Percentiles rank a stretch among this genome's conserved stretches.
Conservation (phyloP, 2,888 invertebrate genomes). For the Dryococelus australis region DNA sequence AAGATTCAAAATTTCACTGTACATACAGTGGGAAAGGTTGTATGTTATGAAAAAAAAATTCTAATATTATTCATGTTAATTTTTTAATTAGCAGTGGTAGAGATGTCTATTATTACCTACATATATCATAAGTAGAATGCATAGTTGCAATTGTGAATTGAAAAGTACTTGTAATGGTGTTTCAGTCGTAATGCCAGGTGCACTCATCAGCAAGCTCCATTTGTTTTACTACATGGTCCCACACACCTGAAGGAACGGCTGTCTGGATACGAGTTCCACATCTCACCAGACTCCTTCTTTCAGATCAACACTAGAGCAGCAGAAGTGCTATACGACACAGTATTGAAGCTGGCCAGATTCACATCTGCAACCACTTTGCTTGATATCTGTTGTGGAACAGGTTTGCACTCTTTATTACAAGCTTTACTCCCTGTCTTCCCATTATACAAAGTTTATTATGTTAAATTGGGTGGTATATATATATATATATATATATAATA, state of each 20-base stretch:
- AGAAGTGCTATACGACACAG: conserved; percentile 60
- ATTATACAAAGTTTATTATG: too few relatives aligned
- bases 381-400: conserved; percentile 72
- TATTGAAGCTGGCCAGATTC: conserved; percentile 57
- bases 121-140: too few relatives aligned
- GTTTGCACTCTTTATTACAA: conserved; percentile 53
- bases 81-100: too few relatives aligned
- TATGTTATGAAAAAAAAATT: too few relatives aligned
- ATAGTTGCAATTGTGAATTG: too few relatives aligned
- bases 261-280: conserved; percentile 56
- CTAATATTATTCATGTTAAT: too few relatives aligned
- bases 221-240: conserved; percentile 56
- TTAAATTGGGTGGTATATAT: too few relatives aligned
- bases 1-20: too few relatives aligned
- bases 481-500: too few relatives aligned
- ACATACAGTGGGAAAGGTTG: too few relatives aligned
- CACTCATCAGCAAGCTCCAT: conserved; percentile 53
- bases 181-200: conserved; percentile 53
- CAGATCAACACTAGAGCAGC: conserved; percentile 64
- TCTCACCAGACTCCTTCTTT: conserved; percentile 61
- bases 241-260: conserved; percentile 58
- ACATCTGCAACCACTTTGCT: conserved; percentile 57
- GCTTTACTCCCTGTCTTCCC: conserved; percentile 11
- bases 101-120: too few relatives aligned
- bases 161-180: neutral